These are phyloP conservation scores for Cinclus mexicanus DNA, from an alignment of 2,113 vertebrate species.

Conservation along the genomic window DNA sequence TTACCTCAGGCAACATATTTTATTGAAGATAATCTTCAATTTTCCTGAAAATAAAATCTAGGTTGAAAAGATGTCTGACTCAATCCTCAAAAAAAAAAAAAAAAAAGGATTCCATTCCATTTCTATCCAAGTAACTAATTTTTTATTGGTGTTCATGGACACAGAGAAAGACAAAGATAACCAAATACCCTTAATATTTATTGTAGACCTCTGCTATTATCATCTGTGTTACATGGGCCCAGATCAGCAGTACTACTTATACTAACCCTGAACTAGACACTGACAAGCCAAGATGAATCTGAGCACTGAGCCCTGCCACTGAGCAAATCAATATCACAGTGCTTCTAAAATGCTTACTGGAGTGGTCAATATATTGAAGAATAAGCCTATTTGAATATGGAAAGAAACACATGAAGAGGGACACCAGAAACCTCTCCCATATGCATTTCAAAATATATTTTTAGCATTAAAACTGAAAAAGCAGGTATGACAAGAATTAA, in stretches of 20 bases:
- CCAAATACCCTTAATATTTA: background rate
- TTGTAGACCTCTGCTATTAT: background rate
- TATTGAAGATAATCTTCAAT: background rate
- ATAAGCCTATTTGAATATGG: background rate
- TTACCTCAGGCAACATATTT: background rate
- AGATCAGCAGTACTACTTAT: background rate
- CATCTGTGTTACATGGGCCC: background rate
- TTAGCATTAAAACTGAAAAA: background rate
- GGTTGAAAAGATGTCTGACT: background rate
- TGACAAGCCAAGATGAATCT: background rate
- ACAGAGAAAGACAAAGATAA: background rate
- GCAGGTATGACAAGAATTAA: background rate
- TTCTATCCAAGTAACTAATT: background rate
- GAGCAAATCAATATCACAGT: background rate
- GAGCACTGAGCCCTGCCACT: background rate
- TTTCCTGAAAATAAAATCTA: background rate
- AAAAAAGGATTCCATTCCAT: accelerated
- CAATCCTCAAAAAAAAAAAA: background rate
- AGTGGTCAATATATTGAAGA: background rate
- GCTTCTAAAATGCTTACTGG: background rate
- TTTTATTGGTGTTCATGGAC: background rate
- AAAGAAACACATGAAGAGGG: background rate
- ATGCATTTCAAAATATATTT: background rate
- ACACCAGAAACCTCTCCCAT: background rate
- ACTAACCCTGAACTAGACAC: background rate